phyloP scores from a whole-genome alignment of 2,797 vertebrate genomes.

The Carcharodon carcharias region DNA sequence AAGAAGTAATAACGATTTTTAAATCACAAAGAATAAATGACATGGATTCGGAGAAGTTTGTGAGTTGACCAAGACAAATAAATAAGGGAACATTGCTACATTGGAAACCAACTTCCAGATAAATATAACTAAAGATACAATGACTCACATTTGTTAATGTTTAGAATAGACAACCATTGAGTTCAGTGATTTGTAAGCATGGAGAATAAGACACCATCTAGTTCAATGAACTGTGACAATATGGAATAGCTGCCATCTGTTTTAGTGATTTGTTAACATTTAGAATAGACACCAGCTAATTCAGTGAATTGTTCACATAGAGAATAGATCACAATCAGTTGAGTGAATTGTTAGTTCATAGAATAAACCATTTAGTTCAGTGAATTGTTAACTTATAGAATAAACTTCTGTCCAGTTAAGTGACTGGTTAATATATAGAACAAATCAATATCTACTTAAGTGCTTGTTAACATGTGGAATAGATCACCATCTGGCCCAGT shows the following conservation, averaged over 20 bases:
- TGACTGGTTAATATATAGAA: not conserved
- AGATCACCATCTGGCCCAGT: not conserved
- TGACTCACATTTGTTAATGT: not conserved
- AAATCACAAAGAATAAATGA: not conserved
- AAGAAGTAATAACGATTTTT: not conserved
- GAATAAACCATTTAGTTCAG: not conserved
- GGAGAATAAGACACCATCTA: not conserved
- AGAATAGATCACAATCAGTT: not conserved
- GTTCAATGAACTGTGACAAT: not conserved
- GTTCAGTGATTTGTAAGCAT: not conserved
- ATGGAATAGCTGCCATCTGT: not conserved
- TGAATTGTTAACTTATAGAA: not conserved
- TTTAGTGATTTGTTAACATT: not conserved
- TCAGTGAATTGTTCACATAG: not conserved
- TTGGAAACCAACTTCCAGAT: not conserved
- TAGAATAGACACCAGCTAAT: not conserved
- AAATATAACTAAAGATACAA: not conserved
- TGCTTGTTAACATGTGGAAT: too few species aligned
- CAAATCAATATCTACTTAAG: not conserved
- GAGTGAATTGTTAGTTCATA: too few species aligned
- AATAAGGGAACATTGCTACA: not conserved
- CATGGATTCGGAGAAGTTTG: not conserved
- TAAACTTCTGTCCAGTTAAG: not conserved
- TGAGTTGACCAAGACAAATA: not conserved
- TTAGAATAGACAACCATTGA: not conserved